Evolutionary conservation across 1,140 invertebrate genomes (phyloP), one percentile per base, ranked within the genome.

Genomic region (Leptonema lineaticorne): DNA sequence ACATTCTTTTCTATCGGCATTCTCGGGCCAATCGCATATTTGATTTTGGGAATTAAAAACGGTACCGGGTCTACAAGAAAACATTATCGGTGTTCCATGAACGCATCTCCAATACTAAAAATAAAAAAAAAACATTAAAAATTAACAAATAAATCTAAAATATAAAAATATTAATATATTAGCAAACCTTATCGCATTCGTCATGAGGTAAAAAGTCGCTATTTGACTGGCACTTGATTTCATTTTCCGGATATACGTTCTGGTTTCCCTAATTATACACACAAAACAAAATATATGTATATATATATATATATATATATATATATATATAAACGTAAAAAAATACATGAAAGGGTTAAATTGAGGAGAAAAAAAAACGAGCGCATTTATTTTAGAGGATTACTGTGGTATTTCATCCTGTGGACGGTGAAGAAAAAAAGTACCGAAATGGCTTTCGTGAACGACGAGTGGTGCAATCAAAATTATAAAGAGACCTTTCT

Each of bases 21-120:
- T 90, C 33, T 85, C 83, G 4, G 90, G 89, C 91, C 91, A 93
- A 78, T 92, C 91, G 75, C 92, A 93, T 16, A 90, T 85, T 64
- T 85, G 85, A 27, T 82, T 83, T 14, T 82, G 76, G 0, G 83
- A 83, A 72, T 93, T 89, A 81, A 90, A 94, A n/a, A 91, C 85
- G 0, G 90, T 89, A 22, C 89, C 89, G 1, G 85, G 80, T 69
- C 86, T 85, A 74, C 91, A 93, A 18, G 83, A 80, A 74, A 90
- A 91, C 73, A 87, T 84, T n/a, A 88, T 78, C 5, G 87, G 85
- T 74, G 88, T 87, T 20, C 89, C 90, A 75, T 92, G 87, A 5
- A 90, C 88, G 75, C 92, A 94, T 58, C 89, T 85, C 79, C 90
- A 93, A 73, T 92, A 94, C 91, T 93, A 78, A 41, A 69, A 68